Percentiles rank a stretch among this genome's conserved stretches.
Evolutionary conservation across 2,113 vertebrate genomes (phyloP).

Genomic region (Petroica traversi): DNA sequence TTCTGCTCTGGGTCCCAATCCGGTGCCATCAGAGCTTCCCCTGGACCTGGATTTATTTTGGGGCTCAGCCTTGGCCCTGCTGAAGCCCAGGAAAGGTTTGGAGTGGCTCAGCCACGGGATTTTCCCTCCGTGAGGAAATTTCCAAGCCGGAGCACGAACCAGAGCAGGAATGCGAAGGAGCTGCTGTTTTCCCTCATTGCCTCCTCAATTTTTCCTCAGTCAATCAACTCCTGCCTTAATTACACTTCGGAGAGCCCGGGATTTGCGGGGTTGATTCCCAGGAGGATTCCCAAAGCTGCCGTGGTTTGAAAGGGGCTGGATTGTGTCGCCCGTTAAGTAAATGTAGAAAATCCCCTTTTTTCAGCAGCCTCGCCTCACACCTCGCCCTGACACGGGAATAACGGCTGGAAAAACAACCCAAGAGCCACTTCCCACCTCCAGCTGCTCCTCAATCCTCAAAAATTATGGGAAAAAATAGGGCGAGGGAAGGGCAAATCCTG

Average conservation of each 20-base stretch:
- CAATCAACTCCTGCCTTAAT: constrained; percentile 61
- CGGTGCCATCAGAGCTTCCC: not conserved
- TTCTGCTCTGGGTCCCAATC: not conserved
- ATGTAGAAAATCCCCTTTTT: not conserved
- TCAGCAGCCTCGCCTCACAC: constrained; percentile 19
- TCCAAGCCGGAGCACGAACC: not conserved
- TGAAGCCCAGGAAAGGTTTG: not conserved
- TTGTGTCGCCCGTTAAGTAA: not conserved
- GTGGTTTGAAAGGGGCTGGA: not conserved
- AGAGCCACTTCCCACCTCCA: not conserved
- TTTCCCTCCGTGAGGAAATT: not conserved
- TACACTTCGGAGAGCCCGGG: not conserved
- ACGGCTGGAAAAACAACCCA: constrained; percentile 21
- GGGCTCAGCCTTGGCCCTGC: not conserved
- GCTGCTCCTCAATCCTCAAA: not conserved
- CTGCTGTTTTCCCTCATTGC: constrained; percentile 13
- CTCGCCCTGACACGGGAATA: not conserved
- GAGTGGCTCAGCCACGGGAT: not conserved
- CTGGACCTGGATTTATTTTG: not conserved
- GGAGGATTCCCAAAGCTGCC: not conserved
- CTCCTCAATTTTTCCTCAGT: constrained; percentile 2
- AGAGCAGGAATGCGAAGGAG: not conserved
- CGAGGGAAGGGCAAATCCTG: not conserved
- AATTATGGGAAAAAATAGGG: not conserved
- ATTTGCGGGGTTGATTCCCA: not conserved